Percentiles rank a stretch among this genome's conserved stretches.
Conservation (phyloP, 1,140 invertebrate species). For the Hypsibius dujardini region DNA sequence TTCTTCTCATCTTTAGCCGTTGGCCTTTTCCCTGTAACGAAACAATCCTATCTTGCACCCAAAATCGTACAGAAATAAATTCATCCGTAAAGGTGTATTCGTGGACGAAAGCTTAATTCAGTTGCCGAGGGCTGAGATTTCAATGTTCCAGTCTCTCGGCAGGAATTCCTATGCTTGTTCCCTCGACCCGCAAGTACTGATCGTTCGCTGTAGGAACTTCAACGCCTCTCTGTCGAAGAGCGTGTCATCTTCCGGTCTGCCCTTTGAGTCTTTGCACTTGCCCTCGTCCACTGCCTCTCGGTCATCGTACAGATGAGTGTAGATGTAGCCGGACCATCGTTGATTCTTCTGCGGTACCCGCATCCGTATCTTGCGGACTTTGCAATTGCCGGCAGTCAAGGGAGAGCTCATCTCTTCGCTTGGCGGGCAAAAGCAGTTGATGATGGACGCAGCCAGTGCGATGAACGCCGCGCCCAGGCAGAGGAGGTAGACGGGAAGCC, state of each 20-base stretch:
- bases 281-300: neutral
- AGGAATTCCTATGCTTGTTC: neutral
- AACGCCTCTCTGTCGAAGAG: neutral
- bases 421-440: neutral
- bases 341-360: conserved; percentile 12
- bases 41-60: no score
- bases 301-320: neutral
- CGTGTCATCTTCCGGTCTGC: neutral
- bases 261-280: neutral
- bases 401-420: neutral
- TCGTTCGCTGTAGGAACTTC: neutral
- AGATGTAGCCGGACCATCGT: conserved; percentile 7
- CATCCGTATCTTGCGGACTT: conserved; percentile 13
- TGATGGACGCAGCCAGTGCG: neutral
- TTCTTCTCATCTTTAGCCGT: neutral
- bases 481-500: neutral
- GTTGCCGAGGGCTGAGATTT: neutral
- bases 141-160: neutral
- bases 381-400: neutral
- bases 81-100: no score
- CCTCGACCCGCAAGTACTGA: neutral
- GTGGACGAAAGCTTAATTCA: neutral
- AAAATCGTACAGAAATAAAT: no score
- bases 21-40: neutral
- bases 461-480: neutral